Evolutionary conservation across 1,140 invertebrate species (phyloP).

Genomic region (Papilio glaucus): DNA sequence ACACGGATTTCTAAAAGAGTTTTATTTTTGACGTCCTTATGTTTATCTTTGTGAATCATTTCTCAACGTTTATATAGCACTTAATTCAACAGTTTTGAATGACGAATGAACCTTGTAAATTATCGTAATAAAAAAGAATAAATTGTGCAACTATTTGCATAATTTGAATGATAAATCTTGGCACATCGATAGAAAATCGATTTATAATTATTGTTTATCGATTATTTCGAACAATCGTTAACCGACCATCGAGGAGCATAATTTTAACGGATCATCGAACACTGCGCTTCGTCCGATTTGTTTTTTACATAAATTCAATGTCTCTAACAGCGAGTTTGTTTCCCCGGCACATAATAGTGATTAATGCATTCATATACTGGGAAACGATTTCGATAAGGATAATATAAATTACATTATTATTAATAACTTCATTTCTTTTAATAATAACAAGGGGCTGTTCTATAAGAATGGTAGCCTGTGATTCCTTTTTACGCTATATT

Average conservation of each 20-base stretch:
- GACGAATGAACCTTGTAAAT: not conserved
- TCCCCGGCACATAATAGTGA: not conserved
- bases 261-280: slow-evolving; percentile 8
- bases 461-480: no score
- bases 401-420: not conserved
- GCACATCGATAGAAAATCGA: not conserved
- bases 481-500: no score
- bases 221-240: not conserved
- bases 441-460: not conserved
- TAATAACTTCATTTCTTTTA: not conserved
- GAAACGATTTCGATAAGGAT: not conserved
- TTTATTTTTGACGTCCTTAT: no score
- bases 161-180: slow-evolving; percentile 7
- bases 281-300: not conserved
- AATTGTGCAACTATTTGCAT: not conserved
- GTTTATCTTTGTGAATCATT: no score
- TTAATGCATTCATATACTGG: not conserved
- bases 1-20: no score
- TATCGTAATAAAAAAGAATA: slow-evolving; percentile 4
- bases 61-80: no score
- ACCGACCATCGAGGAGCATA: not conserved
- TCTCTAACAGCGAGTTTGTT: not conserved
- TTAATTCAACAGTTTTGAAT: no score
- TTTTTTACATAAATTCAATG: slow-evolving; percentile 3
- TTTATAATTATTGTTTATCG: not conserved